Conservation (phyloP, 2,888 invertebrate genomes). For the Cordilura impudica region DNA sequence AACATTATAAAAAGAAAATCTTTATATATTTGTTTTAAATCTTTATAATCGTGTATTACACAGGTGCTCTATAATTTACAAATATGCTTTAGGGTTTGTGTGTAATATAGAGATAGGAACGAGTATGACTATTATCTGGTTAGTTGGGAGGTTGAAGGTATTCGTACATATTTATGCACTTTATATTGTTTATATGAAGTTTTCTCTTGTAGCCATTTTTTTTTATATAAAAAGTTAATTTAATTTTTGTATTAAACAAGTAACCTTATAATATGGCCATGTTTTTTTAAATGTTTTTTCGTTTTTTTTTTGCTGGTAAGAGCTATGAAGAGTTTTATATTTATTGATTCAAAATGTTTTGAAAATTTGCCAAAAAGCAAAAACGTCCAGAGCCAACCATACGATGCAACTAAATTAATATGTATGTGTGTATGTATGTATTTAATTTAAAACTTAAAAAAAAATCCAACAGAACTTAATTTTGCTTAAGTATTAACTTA, state of each 20-base stretch:
- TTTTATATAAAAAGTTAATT: neutral
- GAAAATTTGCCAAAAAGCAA: constrained; percentile 10
- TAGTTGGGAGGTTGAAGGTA: neutral
- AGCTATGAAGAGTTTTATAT: constrained; percentile 16
- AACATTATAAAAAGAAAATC: neutral
- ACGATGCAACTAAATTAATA: too few species aligned
- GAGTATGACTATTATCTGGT: neutral
- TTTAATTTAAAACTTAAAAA: too few species aligned
- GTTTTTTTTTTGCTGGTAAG: constrained; percentile 2
- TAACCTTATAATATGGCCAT: neutral
- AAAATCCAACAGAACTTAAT: too few species aligned
- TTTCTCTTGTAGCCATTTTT: constrained; percentile 6
- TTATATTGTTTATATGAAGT: neutral
- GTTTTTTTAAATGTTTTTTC: neutral
- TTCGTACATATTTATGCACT: constrained; percentile 13
- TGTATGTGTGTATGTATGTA: too few species aligned
- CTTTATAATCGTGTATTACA: constrained; percentile 42
- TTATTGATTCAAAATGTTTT: constrained; percentile 41
- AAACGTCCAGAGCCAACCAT: too few species aligned
- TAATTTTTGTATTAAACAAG: neutral
- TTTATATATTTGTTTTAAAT: constrained; percentile 17
- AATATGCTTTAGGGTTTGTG: constrained; percentile 26
- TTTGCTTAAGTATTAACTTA: too few species aligned
- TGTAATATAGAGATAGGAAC: neutral
- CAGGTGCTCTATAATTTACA: constrained; percentile 46